Conservation (phyloP, 2,113 vertebrate genomes). For the Cercopithecus mona region DNA sequence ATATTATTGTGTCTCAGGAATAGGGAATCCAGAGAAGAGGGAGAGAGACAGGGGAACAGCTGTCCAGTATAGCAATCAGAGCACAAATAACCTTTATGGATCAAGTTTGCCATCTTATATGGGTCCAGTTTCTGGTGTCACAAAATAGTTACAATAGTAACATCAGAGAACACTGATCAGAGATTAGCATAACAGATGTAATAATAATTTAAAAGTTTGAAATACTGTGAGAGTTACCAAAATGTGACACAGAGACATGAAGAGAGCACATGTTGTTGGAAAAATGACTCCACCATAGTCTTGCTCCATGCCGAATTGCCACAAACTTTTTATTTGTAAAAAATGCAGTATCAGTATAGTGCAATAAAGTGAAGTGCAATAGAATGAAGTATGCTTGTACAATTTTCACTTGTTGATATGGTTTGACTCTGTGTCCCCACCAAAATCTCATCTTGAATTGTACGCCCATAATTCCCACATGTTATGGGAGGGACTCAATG, state of each 20-base stretch:
- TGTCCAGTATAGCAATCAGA: neutral
- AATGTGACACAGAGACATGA: neutral
- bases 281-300: neutral
- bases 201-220: neutral
- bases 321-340: neutral
- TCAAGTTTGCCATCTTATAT: no score
- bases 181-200: neutral
- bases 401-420: neutral
- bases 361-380: neutral
- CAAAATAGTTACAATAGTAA: neutral
- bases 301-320: neutral
- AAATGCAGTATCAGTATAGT: neutral
- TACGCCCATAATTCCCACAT: no score
- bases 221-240: neutral
- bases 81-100: neutral
- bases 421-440: no score
- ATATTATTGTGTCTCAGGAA: neutral
- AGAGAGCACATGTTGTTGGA: neutral
- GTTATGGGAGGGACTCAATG: no score
- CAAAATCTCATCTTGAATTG: no score
- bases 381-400: neutral
- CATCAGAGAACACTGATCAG: neutral
- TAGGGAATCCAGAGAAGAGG: neutral
- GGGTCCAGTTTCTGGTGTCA: neutral
- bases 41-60: neutral